Base-by-base conservation (phyloP, 1,140 invertebrate genomes). In the Meloidogyne exigua region DNA sequence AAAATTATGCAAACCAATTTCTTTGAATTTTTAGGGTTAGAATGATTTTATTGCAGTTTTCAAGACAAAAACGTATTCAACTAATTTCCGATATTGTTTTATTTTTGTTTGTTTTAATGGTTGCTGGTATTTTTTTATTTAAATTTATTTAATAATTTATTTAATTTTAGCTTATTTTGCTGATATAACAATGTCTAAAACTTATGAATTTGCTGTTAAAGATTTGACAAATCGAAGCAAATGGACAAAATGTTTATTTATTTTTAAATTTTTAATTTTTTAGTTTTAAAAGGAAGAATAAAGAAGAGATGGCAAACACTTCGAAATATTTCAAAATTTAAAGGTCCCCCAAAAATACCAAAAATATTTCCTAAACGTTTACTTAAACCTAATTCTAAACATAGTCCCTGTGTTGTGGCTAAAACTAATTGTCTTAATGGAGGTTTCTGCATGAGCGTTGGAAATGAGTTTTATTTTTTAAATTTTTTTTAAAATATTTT, bases 361-460 rank as follows among this genome's bases (percentile, higher is more conserved):
- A 44, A 71, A 62, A 62, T 42, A 42, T 26, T 44, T 49, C 36
- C 32, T 21, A 28, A 21, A 23, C 39, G 18, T 44, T 1, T 57
- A n/a, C 32, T 57, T n/a, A 71, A 42, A n/a, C 28, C 66, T 57
- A 5, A 32, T 32, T 26, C 49, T 62, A n/a, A 71, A 71, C 68
- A 76, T 9, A 36, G 65, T 39, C 68, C 75, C 1, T 76, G 75
- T 44, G 18, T 18, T 73, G 68, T 64, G 12, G 69, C 68, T 39
- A 25, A 72, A 7, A 71, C 44, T 62, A 23, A 57, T 65, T 76
- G 75, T 76, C n/a, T 63, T 23, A 76, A 76, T 65, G 68, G 57
- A 23, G 75, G 75, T 15, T 13, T 62, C 2, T 76, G 75, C 28
- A 18, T 32, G n/a, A 32, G 26, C 36, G 36, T 32, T 25, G 32